Conservation (phyloP, 1,140 invertebrate species). For the Drosophila obscura region DNA sequence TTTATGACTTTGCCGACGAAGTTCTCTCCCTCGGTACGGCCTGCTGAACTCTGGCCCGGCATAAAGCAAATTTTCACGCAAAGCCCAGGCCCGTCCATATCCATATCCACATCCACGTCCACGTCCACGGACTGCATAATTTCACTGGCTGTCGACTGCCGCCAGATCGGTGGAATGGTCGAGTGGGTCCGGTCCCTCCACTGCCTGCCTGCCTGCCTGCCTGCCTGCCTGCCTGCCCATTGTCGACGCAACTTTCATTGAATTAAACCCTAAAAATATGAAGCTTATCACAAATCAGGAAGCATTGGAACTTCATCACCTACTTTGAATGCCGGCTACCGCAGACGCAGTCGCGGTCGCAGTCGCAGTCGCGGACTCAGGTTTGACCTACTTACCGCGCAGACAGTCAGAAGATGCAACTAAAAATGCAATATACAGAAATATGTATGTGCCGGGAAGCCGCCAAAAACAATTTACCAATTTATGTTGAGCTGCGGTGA, state of each 20-base stretch:
- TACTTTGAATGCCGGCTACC: constrained; percentile 83
- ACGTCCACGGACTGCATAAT: constrained; percentile 62
- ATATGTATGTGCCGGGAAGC: constrained; percentile 62
- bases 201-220: constrained; percentile 39
- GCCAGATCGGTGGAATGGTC: constrained; percentile 28
- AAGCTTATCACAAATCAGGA: constrained; percentile 83
- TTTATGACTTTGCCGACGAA: constrained; percentile 68
- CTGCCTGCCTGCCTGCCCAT: constrained; percentile 49
- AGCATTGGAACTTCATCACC: constrained; percentile 81
- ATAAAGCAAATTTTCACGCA: constrained; percentile 70
- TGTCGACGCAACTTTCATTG: constrained; percentile 78
- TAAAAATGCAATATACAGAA: constrained; percentile 77
- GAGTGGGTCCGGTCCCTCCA: neutral
- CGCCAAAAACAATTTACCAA: constrained; percentile 83
- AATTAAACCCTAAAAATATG: constrained; percentile 83
- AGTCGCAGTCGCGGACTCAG: constrained; percentile 17
- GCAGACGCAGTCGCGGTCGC: constrained; percentile 39
- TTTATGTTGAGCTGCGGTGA: constrained; percentile 74
- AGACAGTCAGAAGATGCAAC: constrained; percentile 42
- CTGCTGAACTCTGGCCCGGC: constrained; percentile 75
- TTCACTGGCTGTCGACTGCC: constrained; percentile 68
- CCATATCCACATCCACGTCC: constrained; percentile 13
- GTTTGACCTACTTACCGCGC: constrained; percentile 43
- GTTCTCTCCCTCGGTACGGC: constrained; percentile 25
- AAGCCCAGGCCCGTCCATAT: constrained; percentile 15